phyloP scores from a whole-genome alignment of 2,888 invertebrate genomes.

The Lycia hirtaria region DNA sequence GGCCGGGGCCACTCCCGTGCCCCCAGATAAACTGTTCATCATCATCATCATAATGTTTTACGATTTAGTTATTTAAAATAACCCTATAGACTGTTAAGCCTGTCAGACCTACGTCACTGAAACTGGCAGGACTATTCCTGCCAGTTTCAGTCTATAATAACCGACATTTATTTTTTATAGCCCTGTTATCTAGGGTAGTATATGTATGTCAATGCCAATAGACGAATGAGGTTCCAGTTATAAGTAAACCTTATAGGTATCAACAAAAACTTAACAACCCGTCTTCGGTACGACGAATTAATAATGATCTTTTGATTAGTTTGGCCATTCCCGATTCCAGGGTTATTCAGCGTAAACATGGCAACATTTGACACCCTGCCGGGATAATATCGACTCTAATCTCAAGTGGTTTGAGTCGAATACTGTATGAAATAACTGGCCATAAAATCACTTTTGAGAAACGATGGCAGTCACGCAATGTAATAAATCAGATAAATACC shows the following conservation, averaged over 20 bases:
- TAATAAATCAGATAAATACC: constrained; percentile 76
- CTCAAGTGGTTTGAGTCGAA: constrained; percentile 52
- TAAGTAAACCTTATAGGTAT: constrained; percentile 19
- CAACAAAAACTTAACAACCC: constrained; percentile 29
- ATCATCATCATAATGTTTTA: no score
- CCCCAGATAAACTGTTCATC: no score
- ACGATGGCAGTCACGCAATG: constrained; percentile 74
- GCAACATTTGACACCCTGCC: constrained; percentile 58
- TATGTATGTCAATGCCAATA: constrained; percentile 1
- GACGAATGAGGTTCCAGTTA: constrained; percentile 17
- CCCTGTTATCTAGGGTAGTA: no score
- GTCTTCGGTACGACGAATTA: constrained; percentile 54
- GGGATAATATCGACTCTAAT: constrained; percentile 57
- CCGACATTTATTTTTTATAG: no score
- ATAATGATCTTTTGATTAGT: constrained; percentile 76
- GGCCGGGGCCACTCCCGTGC: no score
- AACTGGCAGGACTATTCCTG: no score
- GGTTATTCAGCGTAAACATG: constrained; percentile 73
- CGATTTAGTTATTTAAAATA: no score
- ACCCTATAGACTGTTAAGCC: no score
- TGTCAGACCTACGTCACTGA: no score
- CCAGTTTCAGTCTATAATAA: no score
- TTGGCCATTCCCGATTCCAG: constrained; percentile 72
- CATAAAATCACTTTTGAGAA: constrained; percentile 77
- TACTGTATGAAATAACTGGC: constrained; percentile 57